Percentiles rank a stretch among this genome's conserved stretches.
These are phyloP conservation scores for Hymenopus coronatus DNA, from an alignment of 2,888 invertebrate genomes.

Conservation along the genomic window DNA sequence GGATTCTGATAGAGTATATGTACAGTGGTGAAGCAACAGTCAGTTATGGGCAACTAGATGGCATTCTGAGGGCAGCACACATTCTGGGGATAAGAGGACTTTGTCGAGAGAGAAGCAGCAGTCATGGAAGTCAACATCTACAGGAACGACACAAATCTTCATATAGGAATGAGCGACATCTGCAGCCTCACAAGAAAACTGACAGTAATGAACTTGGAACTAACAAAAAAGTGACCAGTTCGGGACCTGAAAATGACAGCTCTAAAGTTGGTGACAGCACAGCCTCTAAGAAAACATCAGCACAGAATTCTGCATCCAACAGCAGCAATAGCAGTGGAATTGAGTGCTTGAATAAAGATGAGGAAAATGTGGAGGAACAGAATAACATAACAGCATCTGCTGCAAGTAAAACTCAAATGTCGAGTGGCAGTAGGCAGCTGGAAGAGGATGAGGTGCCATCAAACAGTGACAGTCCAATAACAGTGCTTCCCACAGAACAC, in stretches of 20 bases:
- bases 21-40: constrained; percentile 82
- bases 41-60: constrained; percentile 78
- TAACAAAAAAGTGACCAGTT: not conserved
- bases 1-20: constrained; percentile 82
- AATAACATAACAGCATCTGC: not conserved
- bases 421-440: not conserved
- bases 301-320: too few species aligned
- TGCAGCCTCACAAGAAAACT: not conserved
- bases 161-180: not conserved
- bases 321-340: not conserved
- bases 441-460: not conserved
- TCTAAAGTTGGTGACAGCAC: not conserved
- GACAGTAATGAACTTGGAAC: not conserved
- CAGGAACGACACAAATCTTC: not conserved
- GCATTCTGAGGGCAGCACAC: constrained; percentile 77
- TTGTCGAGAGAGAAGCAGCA: constrained; percentile 56
- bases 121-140: not conserved
- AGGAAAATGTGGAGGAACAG: not conserved
- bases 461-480: not conserved
- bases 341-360: not conserved
- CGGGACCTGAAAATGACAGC: not conserved
- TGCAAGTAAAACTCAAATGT: not conserved
- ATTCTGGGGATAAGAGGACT: constrained; percentile 76
- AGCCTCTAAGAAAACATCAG: not conserved
- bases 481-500: not conserved